A percentile compares a stretch with the other conserved stretches of the same genome.
phyloP scores from a whole-genome alignment of 1,140 invertebrate species.

The Cataglyphis hispanica region DNA sequence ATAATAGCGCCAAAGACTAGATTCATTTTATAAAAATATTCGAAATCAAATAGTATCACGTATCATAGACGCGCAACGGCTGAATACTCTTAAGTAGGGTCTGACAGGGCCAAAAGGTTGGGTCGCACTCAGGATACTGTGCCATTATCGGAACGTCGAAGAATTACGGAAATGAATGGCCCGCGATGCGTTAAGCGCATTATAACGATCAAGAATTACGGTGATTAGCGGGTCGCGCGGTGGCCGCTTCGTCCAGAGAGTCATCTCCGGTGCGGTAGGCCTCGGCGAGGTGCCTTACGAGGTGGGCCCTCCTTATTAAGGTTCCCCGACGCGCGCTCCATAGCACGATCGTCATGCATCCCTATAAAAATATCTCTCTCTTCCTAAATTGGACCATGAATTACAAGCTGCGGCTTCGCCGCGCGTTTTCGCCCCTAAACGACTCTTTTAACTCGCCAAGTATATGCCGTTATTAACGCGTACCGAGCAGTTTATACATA shows the following conservation, averaged over 20 bases:
- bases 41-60: background rate
- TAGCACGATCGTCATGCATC: slow-evolving; percentile 38
- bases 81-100: slow-evolving; percentile 2
- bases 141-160: slow-evolving; percentile 51
- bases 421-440: slow-evolving; percentile 55
- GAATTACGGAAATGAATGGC: slow-evolving; percentile 64
- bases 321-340: slow-evolving; percentile 21
- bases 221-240: slow-evolving; percentile 38
- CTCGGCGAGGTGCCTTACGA: slow-evolving; percentile 23
- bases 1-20: slow-evolving; percentile 24
- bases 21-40: slow-evolving; percentile 15
- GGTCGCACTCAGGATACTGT: background rate
- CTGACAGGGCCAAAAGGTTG: slow-evolving; percentile 16
- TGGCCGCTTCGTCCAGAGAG: background rate
- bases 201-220: slow-evolving; percentile 57
- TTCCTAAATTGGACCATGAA: slow-evolving; percentile 56
- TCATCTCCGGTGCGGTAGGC: background rate
- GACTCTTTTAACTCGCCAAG: slow-evolving; percentile 55
- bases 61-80: background rate
- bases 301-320: slow-evolving; percentile 55
- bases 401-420: slow-evolving; percentile 44
- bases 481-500: slow-evolving; percentile 47
- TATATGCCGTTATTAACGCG: slow-evolving; percentile 58
- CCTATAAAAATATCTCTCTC: slow-evolving; percentile 56
- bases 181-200: slow-evolving; percentile 55